Conservation (phyloP, 2,888 invertebrate species). For the Acleris sparsana region DNA sequence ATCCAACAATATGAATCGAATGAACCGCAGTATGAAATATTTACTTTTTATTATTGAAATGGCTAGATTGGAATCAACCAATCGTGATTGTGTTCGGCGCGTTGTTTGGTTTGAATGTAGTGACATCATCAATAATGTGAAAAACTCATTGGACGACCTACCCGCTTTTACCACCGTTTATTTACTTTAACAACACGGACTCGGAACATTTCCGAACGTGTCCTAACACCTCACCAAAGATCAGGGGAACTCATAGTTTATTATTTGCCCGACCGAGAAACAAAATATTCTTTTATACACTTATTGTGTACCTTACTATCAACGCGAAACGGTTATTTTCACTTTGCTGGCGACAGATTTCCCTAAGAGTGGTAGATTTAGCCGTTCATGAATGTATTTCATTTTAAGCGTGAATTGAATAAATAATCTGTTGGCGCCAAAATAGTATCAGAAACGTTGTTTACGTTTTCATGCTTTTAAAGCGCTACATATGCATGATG, state of each 20-base stretch:
- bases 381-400: conserved; percentile 9
- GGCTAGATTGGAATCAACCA: conserved; percentile 66
- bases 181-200: conserved; percentile 2
- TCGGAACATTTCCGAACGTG: neutral
- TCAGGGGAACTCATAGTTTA: neutral
- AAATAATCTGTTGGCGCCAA: conserved; percentile 6
- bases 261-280: neutral
- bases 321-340: conserved; percentile 6
- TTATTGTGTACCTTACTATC: conserved; percentile 8
- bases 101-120: conserved; percentile 70
- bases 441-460: conserved; percentile 3
- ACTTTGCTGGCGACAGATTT: conserved; percentile 3
- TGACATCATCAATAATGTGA: conserved; percentile 75
- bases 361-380: conserved; percentile 1
- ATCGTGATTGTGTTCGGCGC: conserved; percentile 60
- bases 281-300: conserved; percentile 1
- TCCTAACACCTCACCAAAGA: neutral
- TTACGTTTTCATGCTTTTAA: neutral
- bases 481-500: too few relatives aligned
- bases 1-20: conserved; percentile 12
- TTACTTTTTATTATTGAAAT: conserved; percentile 46
- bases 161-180: conserved; percentile 61
- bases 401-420: conserved; percentile 11
- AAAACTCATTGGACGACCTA: conserved; percentile 68
- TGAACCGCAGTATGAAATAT: conserved; percentile 45